These are phyloP conservation scores for Drosophila formosana DNA, from an alignment of 2,888 invertebrate species.

Conservation along the genomic window DNA sequence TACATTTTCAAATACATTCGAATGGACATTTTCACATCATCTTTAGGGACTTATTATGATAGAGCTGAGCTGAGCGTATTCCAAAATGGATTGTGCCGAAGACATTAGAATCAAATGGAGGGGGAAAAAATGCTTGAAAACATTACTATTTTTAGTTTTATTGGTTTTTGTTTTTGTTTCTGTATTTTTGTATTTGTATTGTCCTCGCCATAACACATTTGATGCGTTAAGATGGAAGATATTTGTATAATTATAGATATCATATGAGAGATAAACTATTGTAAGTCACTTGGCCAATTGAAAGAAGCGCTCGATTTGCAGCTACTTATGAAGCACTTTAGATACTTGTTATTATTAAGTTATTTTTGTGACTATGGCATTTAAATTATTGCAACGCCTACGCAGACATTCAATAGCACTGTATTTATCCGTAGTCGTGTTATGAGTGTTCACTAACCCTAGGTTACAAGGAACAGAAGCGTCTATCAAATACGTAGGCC, in stretches of 20 bases:
- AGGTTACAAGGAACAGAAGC: constrained; percentile 76
- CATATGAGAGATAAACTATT: constrained; percentile 48
- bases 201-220: constrained; percentile 69
- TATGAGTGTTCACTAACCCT: constrained; percentile 68
- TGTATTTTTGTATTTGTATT: constrained; percentile 49
- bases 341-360: constrained; percentile 18
- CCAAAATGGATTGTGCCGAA: constrained; percentile 34
- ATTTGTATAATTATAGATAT: constrained; percentile 15
- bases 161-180: background rate
- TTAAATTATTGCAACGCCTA: constrained; percentile 43
- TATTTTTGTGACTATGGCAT: constrained; percentile 13
- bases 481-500: constrained; percentile 55
- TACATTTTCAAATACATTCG: constrained; percentile 24
- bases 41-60: constrained; percentile 17
- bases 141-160: constrained; percentile 5
- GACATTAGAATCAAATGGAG: constrained; percentile 5
- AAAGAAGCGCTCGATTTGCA: constrained; percentile 48
- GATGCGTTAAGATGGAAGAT: constrained; percentile 65
- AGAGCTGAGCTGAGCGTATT: constrained; percentile 38
- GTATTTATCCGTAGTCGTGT: constrained; percentile 7
- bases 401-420: constrained; percentile 17
- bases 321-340: constrained; percentile 59
- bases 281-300: constrained; percentile 62
- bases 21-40: constrained; percentile 17
- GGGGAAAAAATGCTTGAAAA: constrained; percentile 12